A percentile compares a stretch with the other conserved stretches of the same genome.
Evolutionary conservation across 2,888 invertebrate genomes (phyloP).

Genomic region (Kryphioiulus occultus): DNA sequence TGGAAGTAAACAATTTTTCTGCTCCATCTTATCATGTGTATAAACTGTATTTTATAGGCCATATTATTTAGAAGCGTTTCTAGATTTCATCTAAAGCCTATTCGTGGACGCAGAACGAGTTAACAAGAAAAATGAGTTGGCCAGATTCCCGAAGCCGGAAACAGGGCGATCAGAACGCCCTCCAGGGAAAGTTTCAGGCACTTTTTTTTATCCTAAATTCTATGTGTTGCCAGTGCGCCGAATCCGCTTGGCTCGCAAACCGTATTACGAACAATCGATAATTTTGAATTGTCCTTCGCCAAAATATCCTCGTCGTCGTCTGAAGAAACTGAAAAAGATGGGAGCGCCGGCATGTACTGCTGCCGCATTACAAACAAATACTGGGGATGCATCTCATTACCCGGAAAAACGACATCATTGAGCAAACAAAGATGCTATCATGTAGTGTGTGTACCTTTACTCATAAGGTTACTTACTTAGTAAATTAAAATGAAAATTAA

Average conservation of each 20-base stretch:
- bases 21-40: neutral
- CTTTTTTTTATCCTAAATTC: neutral
- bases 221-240: neutral
- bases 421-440: neutral
- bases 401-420: neutral
- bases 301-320: neutral
- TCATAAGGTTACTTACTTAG: neutral
- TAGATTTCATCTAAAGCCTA: neutral
- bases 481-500: neutral
- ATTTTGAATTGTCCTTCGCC: slow-evolving; percentile 9
- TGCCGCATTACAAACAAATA: neutral
- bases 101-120: neutral
- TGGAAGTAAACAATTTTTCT: neutral
- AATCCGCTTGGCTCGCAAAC: neutral
- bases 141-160: neutral
- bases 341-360: neutral
- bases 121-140: neutral
- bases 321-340: neutral
- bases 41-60: neutral
- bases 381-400: neutral
- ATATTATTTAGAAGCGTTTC: neutral
- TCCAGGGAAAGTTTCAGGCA: neutral
- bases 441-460: neutral
- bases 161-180: slow-evolving; percentile 3
- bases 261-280: slow-evolving; percentile 10